phyloP scores from a whole-genome alignment of 2,113 vertebrate species.

The Agelaius phoeniceus region DNA sequence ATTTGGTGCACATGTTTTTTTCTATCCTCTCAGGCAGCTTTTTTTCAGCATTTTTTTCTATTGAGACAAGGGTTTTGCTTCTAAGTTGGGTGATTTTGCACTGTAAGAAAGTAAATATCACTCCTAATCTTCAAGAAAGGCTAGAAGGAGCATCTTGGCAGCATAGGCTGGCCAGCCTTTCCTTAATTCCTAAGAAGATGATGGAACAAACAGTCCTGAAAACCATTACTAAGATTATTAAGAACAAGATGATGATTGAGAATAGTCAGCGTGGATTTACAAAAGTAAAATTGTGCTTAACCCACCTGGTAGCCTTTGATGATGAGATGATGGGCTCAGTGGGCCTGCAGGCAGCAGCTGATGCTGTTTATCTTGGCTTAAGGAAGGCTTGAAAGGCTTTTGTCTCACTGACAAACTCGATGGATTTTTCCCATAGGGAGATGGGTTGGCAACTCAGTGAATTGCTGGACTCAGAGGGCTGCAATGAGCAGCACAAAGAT shows the following conservation, averaged over 20 bases:
- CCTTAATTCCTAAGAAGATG: neutral
- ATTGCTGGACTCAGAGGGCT: neutral
- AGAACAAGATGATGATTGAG: neutral
- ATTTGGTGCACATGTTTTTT: neutral
- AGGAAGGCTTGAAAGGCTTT: neutral
- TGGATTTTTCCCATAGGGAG: neutral
- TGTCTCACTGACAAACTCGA: neutral
- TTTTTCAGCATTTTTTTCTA: neutral
- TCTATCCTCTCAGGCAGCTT: neutral
- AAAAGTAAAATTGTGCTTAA: neutral
- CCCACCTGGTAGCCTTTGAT: neutral
- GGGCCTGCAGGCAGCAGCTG: neutral
- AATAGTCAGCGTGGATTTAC: neutral
- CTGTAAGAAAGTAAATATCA: neutral
- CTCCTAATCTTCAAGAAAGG: neutral
- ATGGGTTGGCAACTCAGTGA: neutral
- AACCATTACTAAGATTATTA: neutral
- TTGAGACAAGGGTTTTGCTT: neutral
- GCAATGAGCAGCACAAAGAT: neutral
- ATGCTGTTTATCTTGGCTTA: neutral
- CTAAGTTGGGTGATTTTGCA: neutral
- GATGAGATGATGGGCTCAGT: neutral
- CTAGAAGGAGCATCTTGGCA: neutral
- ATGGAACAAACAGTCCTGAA: neutral
- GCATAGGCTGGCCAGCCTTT: neutral